Conservation (phyloP, 2,113 vertebrate genomes). For the Ornithorhynchus anatinus region DNA sequence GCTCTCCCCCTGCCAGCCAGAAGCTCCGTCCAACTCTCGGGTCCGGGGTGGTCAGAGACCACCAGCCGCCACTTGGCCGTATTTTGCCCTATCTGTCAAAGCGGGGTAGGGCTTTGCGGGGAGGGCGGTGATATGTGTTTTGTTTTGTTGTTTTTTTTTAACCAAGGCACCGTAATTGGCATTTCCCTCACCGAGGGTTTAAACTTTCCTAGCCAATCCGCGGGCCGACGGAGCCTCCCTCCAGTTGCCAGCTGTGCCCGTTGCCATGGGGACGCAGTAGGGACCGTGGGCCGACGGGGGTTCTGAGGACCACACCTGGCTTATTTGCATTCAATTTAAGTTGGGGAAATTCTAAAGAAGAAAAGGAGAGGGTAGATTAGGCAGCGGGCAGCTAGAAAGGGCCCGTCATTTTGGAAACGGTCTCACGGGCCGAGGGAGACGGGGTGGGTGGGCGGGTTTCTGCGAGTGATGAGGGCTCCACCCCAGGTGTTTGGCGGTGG, state of each 20-base stretch:
- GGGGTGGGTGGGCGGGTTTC: neutral
- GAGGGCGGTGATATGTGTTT: no score
- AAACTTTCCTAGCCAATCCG: conserved; percentile 56
- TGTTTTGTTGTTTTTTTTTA: conserved; percentile 48
- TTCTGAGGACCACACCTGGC: conserved; percentile 70
- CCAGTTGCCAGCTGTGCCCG: conserved; percentile 61
- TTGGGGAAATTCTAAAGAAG: conserved; percentile 66
- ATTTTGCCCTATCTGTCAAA: conserved; percentile 50
- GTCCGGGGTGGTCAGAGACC: no score
- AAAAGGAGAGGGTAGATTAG: conserved; percentile 36
- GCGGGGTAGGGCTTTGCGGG: no score
- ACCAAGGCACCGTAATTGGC: conserved; percentile 38
- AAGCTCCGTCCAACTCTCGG: no score
- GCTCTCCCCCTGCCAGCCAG: no score
- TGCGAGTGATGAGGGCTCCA: neutral
- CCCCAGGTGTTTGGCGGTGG: neutral
- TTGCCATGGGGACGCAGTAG: conserved; percentile 68
- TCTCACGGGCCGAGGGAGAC: conserved; percentile 37
- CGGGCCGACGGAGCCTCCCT: conserved; percentile 46
- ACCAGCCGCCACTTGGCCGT: conserved; percentile 33
- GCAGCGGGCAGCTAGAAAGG: conserved; percentile 40
- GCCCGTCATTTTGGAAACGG: conserved; percentile 45
- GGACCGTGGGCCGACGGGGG: conserved; percentile 53
- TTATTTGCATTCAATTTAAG: conserved; percentile 73
- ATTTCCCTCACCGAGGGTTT: conserved; percentile 54